Base-by-base conservation (phyloP, 92 coral and sea anemone genomes). In the Pocillopora grandis region DNA sequence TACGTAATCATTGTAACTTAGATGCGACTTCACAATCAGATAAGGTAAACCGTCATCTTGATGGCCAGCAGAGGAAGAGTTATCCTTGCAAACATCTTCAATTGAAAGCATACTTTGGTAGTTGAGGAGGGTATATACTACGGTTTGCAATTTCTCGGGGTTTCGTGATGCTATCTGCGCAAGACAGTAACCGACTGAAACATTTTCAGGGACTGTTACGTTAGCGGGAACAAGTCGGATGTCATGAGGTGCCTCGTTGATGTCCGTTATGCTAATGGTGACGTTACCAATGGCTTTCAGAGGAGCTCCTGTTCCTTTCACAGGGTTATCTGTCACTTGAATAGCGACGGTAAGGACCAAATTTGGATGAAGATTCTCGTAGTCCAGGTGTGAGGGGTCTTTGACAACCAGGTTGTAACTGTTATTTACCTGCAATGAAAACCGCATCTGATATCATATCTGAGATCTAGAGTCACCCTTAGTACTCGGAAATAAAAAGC, bases 221-320 rank as follows among this genome's bases (percentile, higher is more conserved):
- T 91, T 84, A 10, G 66, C 83, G 10, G 95, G 95, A 2, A 71
- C 73, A 12, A 92, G 62, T 56, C 67, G 71, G 37, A 91, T 82
- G 66, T 88, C 88, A 58, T 75, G 58, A 21, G 99, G 97, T 9
- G 93, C 86, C 70, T 96, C 99, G 61, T 96, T 96, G 6, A 89
- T 81, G 73, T 96, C 95, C 23, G 62, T 79, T 1, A 96, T 88
- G 2, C 72, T 81, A 74, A 96, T 86, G 20, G 10, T 76, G 63
- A 96, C 64, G 85, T 92, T 88, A 89, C 83, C 76, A 65, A 84
- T 71, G 75, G 85, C 82, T 58, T 80, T 42, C 17, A 86, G 85
- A 1, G 90, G 87, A 18, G 88, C 83, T 16, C 89, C 88, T 4
- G 74, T 59, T 13, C 90, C 93, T 74, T 89, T 83, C 31, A 27